A percentile compares a stretch with the other conserved stretches of the same genome.
Conservation (phyloP, 2,113 vertebrate species). For the Ptilonorhynchus violaceus region DNA sequence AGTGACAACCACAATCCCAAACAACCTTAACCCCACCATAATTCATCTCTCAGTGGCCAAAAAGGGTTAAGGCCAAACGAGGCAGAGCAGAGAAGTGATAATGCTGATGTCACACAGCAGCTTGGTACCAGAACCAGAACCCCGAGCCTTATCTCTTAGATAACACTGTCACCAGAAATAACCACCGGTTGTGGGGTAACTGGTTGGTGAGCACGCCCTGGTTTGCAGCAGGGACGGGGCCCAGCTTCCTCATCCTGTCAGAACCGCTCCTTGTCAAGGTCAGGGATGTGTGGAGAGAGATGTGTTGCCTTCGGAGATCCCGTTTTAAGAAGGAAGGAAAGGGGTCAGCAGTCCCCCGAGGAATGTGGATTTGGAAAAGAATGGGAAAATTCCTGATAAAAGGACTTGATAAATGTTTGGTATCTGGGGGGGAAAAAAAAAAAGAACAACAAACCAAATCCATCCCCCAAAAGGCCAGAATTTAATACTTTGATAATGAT, state of each 20-base stretch:
- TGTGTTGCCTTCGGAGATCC: background rate
- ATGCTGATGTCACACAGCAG: background rate
- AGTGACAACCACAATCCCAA: background rate
- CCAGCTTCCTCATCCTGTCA: background rate
- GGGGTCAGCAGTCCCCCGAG: background rate
- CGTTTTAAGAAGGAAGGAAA: background rate
- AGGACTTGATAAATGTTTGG: background rate
- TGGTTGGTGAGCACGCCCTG: background rate
- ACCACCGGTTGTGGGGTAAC: background rate
- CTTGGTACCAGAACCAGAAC: background rate
- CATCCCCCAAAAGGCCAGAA: background rate
- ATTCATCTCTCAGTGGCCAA: background rate
- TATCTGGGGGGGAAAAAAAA: background rate
- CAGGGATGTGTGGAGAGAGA: background rate
- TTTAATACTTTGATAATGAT: background rate
- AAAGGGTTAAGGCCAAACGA: background rate
- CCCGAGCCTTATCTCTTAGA: background rate
- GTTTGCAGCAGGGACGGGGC: background rate
- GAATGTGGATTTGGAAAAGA: background rate
- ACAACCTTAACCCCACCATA: accelerated
- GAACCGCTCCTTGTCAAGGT: background rate
- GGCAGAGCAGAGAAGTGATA: background rate
- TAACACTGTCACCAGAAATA: background rate
- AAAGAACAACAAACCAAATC: background rate
- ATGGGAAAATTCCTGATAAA: background rate